phyloP scores from a whole-genome alignment of 2,113 vertebrate species.

The Propithecus coquereli region DNA sequence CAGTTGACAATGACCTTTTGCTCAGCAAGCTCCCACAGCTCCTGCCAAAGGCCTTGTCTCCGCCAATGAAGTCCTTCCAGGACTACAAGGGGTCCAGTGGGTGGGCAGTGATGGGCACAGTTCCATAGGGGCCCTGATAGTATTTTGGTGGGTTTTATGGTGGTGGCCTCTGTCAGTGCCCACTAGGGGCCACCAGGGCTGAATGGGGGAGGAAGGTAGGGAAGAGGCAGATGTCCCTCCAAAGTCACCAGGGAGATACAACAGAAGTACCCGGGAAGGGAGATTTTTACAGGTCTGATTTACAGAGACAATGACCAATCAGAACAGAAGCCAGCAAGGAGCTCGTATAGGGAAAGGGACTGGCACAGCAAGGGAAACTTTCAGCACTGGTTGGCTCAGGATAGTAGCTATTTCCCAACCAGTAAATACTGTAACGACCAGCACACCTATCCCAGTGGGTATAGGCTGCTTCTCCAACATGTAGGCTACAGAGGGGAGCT shows the following conservation, averaged over 20 bases:
- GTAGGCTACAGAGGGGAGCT: accelerated
- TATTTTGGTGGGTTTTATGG: not conserved
- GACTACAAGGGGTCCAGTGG: too few relatives aligned
- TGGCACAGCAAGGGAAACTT: not conserved
- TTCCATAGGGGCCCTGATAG: not conserved
- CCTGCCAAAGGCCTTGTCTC: not conserved
- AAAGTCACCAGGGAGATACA: not conserved
- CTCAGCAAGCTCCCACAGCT: not conserved
- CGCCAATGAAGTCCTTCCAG: not conserved
- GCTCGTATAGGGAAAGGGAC: not conserved
- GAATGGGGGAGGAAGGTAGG: not conserved
- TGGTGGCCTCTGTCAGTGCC: not conserved
- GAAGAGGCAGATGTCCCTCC: not conserved
- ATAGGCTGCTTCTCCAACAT: accelerated
- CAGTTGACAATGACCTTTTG: not conserved
- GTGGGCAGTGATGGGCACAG: accelerated
- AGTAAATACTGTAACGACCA: not conserved
- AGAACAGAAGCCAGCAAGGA: not conserved
- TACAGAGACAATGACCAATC: not conserved
- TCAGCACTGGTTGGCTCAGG: not conserved
- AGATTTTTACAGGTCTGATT: not conserved
- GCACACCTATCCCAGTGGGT: not conserved
- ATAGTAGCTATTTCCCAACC: not conserved
- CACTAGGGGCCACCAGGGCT: not conserved
- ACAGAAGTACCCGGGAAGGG: too few relatives aligned